These are phyloP conservation scores for Podarcis siculus DNA, from an alignment of 2,797 vertebrate species.

Conservation along the genomic window DNA sequence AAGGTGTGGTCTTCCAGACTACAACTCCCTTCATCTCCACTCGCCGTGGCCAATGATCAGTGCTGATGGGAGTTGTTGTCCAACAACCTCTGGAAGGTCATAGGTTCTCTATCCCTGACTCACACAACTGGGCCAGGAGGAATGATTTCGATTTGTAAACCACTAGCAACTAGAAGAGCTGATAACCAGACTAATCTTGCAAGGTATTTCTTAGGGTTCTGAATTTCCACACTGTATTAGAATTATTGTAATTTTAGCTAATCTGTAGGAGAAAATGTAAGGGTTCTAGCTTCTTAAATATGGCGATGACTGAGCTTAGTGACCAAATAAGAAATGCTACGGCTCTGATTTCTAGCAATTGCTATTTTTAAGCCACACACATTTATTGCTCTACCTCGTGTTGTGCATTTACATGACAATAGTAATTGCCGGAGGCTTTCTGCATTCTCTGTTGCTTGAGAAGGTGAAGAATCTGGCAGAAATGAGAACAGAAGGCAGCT, in stretches of 20 bases:
- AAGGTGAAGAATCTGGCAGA: neutral
- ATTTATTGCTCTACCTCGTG: neutral
- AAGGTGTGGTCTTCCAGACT: too few relatives aligned
- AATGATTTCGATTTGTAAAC: neutral
- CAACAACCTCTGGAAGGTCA: neutral
- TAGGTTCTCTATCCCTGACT: neutral
- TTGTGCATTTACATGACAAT: neutral
- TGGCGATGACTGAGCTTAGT: neutral
- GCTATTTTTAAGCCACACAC: neutral
- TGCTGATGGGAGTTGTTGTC: too few relatives aligned
- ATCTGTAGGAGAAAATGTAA: neutral
- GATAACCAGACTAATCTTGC: neutral
- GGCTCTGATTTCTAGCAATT: neutral
- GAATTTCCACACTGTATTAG: neutral
- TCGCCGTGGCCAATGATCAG: too few relatives aligned
- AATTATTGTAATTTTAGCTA: neutral
- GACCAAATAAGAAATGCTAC: constrained; percentile 5
- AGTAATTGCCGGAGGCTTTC: constrained; percentile 1
- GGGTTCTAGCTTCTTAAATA: neutral
- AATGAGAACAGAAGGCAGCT: neutral
- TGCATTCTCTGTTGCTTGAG: neutral
- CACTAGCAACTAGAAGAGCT: too few relatives aligned
- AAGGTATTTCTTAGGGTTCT: neutral
- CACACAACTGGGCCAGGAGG: neutral
- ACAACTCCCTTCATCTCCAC: neutral